These are phyloP conservation scores for Taenioides sp. DNA, from an alignment of 2,797 vertebrate genomes.

Conservation along the genomic window DNA sequence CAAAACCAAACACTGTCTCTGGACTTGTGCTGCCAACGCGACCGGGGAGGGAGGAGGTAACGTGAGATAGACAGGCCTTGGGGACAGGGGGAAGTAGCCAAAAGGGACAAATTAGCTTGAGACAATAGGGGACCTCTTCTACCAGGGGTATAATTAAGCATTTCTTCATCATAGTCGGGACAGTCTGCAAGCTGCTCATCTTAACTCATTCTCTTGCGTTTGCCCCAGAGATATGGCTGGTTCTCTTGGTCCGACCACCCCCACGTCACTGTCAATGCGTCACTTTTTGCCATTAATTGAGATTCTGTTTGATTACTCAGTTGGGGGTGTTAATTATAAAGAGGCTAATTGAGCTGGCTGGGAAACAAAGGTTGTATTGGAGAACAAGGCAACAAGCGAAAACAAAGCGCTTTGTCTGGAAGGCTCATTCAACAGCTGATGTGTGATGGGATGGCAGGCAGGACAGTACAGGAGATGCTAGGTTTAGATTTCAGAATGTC, in stretches of 20 bases:
- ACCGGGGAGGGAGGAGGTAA: slow-evolving; percentile 71
- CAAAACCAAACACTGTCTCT: slow-evolving; percentile 80
- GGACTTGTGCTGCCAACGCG: slow-evolving; percentile 49
- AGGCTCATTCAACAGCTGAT: slow-evolving; percentile 28
- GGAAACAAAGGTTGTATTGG: slow-evolving; percentile 66
- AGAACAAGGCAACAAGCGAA: slow-evolving; percentile 46
- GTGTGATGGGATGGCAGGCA: slow-evolving; percentile 14
- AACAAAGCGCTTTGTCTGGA: slow-evolving; percentile 62
- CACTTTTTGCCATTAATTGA: slow-evolving; percentile 70
- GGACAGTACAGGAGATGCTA: neutral
- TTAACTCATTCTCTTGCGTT: slow-evolving; percentile 89
- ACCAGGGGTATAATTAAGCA: slow-evolving; percentile 89
- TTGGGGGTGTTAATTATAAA: slow-evolving; percentile 85
- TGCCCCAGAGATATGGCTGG: slow-evolving; percentile 78
- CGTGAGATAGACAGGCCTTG: slow-evolving; percentile 77
- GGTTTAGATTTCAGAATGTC: slow-evolving; percentile 2
- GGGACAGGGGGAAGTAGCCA: slow-evolving; percentile 82
- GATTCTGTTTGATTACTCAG: slow-evolving; percentile 82
- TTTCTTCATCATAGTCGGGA: slow-evolving; percentile 90
- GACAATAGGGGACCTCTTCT: slow-evolving; percentile 88
- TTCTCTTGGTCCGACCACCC: slow-evolving; percentile 69
- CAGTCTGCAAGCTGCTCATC: slow-evolving; percentile 94
- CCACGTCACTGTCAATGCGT: slow-evolving; percentile 58
- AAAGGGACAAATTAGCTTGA: slow-evolving; percentile 90
- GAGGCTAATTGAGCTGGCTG: slow-evolving; percentile 71